phyloP scores from a whole-genome alignment of 2,797 vertebrate species.

The Carduelis carduelis region DNA sequence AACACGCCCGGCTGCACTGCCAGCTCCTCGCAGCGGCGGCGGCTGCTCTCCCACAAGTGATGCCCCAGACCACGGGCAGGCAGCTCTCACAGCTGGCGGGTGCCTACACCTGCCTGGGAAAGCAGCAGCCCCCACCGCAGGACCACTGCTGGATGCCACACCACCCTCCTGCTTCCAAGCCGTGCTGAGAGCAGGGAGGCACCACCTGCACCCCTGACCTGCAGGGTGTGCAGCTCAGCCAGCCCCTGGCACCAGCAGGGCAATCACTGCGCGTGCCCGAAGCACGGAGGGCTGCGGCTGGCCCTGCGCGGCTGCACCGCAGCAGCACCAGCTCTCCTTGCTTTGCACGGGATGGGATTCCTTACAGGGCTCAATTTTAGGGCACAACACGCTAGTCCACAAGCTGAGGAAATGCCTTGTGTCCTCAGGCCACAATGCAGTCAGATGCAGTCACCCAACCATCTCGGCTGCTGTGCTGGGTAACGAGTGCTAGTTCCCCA shows the following conservation, averaged over 20 bases:
- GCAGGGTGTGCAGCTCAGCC: accelerated
- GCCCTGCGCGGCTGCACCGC: accelerated
- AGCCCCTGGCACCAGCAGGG: neutral
- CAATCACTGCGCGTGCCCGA: accelerated
- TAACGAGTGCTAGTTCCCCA: neutral
- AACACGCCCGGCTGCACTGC: neutral
- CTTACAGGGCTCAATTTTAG: neutral
- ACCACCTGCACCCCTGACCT: neutral
- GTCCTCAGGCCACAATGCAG: neutral
- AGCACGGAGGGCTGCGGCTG: neutral
- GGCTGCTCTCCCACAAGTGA: accelerated
- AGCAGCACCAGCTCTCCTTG: neutral
- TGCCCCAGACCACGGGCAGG: accelerated
- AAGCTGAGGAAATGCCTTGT: neutral
- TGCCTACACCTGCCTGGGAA: neutral
- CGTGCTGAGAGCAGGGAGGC: accelerated
- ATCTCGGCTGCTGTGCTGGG: neutral
- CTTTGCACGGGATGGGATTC: neutral
- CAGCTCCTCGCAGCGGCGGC: accelerated
- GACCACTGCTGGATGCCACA: neutral
- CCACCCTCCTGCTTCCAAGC: accelerated
- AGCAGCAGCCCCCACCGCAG: neutral
- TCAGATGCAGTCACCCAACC: accelerated
- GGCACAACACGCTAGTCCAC: accelerated
- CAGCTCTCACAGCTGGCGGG: accelerated